Percentiles rank a stretch among this genome's conserved stretches.
phyloP scores from a whole-genome alignment of 2,888 invertebrate species.

The Matsumyia berberina region DNA sequence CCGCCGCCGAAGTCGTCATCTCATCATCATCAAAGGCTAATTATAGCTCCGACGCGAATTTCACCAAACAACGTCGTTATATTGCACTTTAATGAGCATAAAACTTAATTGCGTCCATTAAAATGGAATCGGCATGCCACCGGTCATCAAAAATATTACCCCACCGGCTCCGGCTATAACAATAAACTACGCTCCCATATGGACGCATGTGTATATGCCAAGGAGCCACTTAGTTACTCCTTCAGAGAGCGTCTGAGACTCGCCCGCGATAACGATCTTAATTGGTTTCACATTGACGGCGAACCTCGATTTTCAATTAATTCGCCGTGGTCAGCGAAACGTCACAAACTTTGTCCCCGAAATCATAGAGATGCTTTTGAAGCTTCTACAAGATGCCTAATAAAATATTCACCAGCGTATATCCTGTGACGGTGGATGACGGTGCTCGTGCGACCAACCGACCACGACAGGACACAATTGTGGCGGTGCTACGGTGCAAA shows the following conservation, averaged over 20 bases:
- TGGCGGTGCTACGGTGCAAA: constrained; percentile 16
- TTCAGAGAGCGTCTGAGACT: not conserved
- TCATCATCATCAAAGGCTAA: constrained; percentile 7
- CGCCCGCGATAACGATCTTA: constrained; percentile 40
- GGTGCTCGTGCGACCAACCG: not conserved
- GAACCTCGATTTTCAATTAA: constrained; percentile 43
- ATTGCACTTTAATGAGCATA: constrained; percentile 41
- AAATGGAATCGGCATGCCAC: constrained; percentile 40
- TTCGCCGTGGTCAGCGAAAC: constrained; percentile 6
- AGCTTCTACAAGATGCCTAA: constrained; percentile 4
- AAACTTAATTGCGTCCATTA: constrained; percentile 39
- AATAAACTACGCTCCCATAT: constrained; percentile 6
- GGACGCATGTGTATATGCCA: not conserved
- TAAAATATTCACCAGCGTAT: constrained; percentile 42
- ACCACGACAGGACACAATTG: constrained; percentile 12
- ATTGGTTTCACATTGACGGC: constrained; percentile 52
- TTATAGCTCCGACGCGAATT: constrained; percentile 30
- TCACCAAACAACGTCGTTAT: constrained; percentile 25
- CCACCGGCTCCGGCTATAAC: constrained; percentile 5
- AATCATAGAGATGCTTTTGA: constrained; percentile 27
- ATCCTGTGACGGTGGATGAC: constrained; percentile 34
- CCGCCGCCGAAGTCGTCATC: not conserved
- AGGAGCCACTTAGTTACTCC: constrained; percentile 21
- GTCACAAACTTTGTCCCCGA: constrained; percentile 37
- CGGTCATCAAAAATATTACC: constrained; percentile 34